Evolutionary conservation across 2,113 vertebrate genomes (phyloP).

Genomic region (Hippocampus comes): DNA sequence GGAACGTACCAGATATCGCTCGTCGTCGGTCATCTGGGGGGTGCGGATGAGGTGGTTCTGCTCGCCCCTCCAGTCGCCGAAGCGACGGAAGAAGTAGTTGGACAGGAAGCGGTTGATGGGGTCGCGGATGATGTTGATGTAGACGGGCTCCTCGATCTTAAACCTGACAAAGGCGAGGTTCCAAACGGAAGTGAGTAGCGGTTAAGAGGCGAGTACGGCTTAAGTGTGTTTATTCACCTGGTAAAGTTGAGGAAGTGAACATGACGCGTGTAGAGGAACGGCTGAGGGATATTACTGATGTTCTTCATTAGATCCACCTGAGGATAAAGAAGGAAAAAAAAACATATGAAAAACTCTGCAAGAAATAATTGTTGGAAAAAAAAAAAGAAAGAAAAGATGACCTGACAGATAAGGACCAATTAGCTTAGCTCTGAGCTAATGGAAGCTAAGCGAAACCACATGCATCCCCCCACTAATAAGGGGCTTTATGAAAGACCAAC

Average conservation of each 20-base stretch:
- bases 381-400: background rate
- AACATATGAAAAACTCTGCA: background rate
- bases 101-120: slow-evolving; percentile 95
- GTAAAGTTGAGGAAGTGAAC: slow-evolving; percentile 99
- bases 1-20: slow-evolving; percentile 89
- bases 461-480: background rate
- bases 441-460: slow-evolving; percentile 28
- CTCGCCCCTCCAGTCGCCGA: slow-evolving; percentile 97
- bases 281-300: slow-evolving; percentile 91
- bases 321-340: background rate
- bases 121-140: slow-evolving; percentile 98
- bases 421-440: slow-evolving; percentile 11
- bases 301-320: slow-evolving; percentile 97
- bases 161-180: slow-evolving; percentile 75
- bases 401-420: background rate
- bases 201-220: background rate
- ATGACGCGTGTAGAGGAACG: slow-evolving; percentile 95
- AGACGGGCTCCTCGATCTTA: slow-evolving; percentile 93
- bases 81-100: slow-evolving; percentile 98
- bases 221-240: slow-evolving; percentile 71
- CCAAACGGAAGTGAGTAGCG: background rate
- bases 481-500: background rate
- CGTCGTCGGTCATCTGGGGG: slow-evolving; percentile 94
- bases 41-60: slow-evolving; percentile 98
- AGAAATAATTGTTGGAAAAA: background rate